These are phyloP conservation scores for Lipophrys pholis DNA, from an alignment of 2,113 vertebrate genomes.

Conservation along the genomic window DNA sequence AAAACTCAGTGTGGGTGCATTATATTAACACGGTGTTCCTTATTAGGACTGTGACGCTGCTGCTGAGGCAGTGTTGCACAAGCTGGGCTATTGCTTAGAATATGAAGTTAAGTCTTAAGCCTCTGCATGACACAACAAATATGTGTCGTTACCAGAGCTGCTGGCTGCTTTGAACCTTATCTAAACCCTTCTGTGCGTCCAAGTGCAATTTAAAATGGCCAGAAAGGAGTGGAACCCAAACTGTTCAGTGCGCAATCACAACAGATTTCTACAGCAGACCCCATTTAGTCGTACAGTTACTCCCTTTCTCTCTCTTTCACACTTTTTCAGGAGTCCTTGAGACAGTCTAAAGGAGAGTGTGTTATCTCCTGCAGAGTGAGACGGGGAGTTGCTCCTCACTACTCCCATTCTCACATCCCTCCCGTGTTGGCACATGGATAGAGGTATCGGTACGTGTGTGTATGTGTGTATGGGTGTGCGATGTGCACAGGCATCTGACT, in stretches of 20 bases:
- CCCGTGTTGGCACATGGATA: slow-evolving; percentile 60
- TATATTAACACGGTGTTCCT: slow-evolving; percentile 53
- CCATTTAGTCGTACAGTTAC: slow-evolving; percentile 29
- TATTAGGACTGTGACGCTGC: slow-evolving; percentile 52
- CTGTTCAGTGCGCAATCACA: slow-evolving; percentile 32
- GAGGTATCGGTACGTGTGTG: slow-evolving; percentile 2
- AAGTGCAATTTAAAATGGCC: slow-evolving; percentile 42
- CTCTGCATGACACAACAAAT: slow-evolving; percentile 66
- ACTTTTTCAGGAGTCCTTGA: slow-evolving; percentile 55
- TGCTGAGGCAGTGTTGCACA: slow-evolving; percentile 34
- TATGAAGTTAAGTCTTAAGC: slow-evolving; percentile 62
- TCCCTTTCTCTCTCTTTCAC: slow-evolving; percentile 19
- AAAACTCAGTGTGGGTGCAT: slow-evolving; percentile 48
- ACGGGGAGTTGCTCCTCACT: slow-evolving; percentile 37
- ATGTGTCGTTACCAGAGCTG: slow-evolving; percentile 28
- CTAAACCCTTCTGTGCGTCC: slow-evolving; percentile 42
- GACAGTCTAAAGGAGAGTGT: slow-evolving; percentile 59
- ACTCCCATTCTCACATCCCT: slow-evolving; percentile 53
- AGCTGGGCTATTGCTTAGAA: slow-evolving; percentile 44
- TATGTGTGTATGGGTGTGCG: slow-evolving; percentile 12
- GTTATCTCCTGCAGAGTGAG: slow-evolving; percentile 64
- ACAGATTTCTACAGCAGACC: slow-evolving; percentile 25
- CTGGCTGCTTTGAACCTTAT: slow-evolving; percentile 59
- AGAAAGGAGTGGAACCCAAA: slow-evolving; percentile 24
- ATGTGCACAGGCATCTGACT: slow-evolving; percentile 35